These are phyloP conservation scores for Lepidocyrtoides sp. DNA, from an alignment of 2,888 invertebrate species.

Conservation along the genomic window DNA sequence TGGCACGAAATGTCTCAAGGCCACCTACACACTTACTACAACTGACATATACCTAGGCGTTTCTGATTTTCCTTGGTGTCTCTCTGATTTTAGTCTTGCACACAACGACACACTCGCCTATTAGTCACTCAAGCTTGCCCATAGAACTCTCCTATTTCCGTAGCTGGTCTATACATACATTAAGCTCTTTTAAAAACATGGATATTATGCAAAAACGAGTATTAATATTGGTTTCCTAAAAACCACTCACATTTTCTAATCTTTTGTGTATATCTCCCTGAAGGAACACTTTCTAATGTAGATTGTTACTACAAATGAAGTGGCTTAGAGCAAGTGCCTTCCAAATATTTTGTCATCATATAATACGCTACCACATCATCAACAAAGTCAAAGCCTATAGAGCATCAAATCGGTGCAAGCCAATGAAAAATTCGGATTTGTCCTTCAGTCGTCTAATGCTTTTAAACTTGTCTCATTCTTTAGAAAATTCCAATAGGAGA, in stretches of 20 bases:
- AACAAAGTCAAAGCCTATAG: not conserved
- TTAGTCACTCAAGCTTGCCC: conserved; percentile 1
- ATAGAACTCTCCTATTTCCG: not conserved
- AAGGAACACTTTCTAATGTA: not conserved
- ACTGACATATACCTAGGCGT: not conserved
- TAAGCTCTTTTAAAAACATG: not conserved
- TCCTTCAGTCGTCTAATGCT: conserved; percentile 10
- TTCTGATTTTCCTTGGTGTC: not conserved
- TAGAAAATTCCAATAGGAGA: not conserved
- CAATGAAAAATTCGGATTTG: not conserved
- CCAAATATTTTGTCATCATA: not conserved
- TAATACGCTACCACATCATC: not conserved
- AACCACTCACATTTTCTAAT: conserved; percentile 7
- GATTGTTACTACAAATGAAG: not conserved
- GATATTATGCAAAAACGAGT: not conserved
- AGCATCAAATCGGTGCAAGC: not conserved
- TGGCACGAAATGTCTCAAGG: conserved; percentile 44
- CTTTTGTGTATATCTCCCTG: not conserved
- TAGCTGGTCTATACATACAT: not conserved
- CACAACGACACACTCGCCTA: not conserved
- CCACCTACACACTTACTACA: not conserved
- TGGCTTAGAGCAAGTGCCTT: not conserved
- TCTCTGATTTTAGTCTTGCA: not conserved
- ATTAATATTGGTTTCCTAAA: conserved; percentile 14
- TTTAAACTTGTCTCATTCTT: conserved; percentile 7